Evolutionary conservation across 2,797 vertebrate species (phyloP).

Genomic region (Pseudocheirus occidentalis): DNA sequence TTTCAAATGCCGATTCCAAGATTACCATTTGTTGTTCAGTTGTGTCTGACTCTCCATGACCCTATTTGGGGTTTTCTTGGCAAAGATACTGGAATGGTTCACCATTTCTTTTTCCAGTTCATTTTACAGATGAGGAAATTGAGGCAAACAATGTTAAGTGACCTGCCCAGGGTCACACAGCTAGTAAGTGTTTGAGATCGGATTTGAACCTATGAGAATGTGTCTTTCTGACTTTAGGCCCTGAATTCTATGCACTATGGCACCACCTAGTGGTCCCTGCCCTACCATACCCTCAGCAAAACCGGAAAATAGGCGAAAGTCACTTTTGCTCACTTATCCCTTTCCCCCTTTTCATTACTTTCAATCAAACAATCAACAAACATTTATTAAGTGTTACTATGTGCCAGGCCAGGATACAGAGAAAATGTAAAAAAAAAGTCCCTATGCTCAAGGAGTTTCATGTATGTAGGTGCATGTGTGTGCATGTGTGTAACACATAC

Average conservation of each 20-base stretch:
- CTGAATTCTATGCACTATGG: background rate
- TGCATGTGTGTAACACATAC: no score
- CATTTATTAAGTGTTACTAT: background rate
- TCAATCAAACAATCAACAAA: background rate
- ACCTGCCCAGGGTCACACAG: background rate
- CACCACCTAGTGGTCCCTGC: background rate
- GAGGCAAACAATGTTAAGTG: background rate
- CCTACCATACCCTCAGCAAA: background rate
- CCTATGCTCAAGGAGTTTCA: background rate
- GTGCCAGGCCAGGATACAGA: background rate
- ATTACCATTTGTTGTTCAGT: background rate
- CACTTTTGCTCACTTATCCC: background rate
- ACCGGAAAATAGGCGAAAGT: background rate
- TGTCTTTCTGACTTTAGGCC: background rate
- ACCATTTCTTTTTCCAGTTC: background rate
- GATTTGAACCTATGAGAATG: background rate
- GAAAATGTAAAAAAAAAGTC: background rate
- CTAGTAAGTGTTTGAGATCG: background rate
- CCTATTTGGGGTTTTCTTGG: background rate
- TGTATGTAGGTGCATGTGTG: no score
- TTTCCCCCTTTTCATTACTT: background rate
- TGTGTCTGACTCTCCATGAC: background rate
- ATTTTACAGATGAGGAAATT: background rate
- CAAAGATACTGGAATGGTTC: background rate
- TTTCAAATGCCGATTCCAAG: background rate